Conservation (phyloP, 2,113 vertebrate species). For the Panthera leo region DNA sequence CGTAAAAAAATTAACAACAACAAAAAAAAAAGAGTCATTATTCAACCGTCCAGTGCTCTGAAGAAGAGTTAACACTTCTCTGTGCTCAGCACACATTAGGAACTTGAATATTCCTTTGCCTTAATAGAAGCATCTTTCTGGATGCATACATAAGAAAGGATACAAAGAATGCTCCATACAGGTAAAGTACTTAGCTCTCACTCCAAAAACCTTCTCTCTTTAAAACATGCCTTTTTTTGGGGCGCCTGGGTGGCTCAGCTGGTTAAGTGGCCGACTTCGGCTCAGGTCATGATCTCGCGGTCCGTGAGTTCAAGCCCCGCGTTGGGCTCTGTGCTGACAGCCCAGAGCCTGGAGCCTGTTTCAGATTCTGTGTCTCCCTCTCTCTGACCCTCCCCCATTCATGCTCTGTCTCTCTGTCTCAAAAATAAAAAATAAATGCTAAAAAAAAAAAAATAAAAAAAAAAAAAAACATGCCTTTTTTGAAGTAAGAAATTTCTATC, state of each 20-base stretch:
- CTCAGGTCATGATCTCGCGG: no score
- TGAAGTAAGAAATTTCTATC: neutral
- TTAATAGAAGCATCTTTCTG: neutral
- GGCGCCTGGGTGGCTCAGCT: no score
- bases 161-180: neutral
- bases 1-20: neutral
- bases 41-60: neutral
- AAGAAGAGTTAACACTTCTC: neutral
- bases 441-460: neutral
- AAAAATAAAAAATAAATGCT: no score
- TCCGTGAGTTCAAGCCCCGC: no score
- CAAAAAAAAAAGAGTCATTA: no score
- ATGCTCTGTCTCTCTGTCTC: no score
- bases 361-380: no score
- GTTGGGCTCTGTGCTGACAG: no score
- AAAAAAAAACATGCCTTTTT: neutral
- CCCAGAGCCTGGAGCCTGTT: no score
- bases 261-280: no score
- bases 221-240: neutral
- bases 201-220: neutral
- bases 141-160: neutral
- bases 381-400: no score
- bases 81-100: neutral
- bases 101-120: neutral
- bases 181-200: neutral